phyloP scores from a whole-genome alignment of 2,113 vertebrate genomes.

The Uria lomvia region DNA sequence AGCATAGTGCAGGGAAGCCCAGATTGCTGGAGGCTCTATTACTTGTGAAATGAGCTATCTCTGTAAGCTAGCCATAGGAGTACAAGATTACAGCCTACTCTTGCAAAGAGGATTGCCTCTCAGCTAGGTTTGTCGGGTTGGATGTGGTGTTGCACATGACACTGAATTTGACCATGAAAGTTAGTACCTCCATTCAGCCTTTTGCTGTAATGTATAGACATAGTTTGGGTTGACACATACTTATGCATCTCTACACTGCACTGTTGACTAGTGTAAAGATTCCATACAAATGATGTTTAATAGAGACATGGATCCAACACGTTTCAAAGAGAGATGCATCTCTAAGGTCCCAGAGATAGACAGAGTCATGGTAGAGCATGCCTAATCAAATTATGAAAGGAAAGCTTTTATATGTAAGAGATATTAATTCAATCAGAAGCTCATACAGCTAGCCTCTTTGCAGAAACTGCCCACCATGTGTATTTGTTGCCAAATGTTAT shows the following conservation, averaged over 20 bases:
- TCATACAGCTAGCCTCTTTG: not conserved
- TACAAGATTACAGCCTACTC: not conserved
- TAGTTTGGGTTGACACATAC: not conserved
- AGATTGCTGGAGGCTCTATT: not conserved
- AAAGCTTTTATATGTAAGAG: not conserved
- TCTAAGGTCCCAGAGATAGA: not conserved
- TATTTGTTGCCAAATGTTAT: not conserved
- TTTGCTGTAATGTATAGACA: not conserved
- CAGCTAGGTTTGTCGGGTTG: not conserved
- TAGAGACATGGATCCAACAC: not conserved
- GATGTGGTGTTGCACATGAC: not conserved
- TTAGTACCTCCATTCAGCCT: not conserved
- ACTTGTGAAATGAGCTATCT: not conserved
- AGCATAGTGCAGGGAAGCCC: not conserved
- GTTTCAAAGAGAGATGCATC: not conserved
- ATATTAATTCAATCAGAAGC: not conserved
- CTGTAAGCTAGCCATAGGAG: not conserved
- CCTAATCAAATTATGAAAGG: not conserved
- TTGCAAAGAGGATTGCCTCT: not conserved
- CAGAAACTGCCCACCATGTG: not conserved
- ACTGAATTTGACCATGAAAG: not conserved
- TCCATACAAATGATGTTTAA: rapidly evolving
- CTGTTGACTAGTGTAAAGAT: not conserved
- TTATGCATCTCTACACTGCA: not conserved
- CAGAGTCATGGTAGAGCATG: not conserved